Base-by-base conservation (phyloP, 2,888 invertebrate species). In the Chloromyia formosa region DNA sequence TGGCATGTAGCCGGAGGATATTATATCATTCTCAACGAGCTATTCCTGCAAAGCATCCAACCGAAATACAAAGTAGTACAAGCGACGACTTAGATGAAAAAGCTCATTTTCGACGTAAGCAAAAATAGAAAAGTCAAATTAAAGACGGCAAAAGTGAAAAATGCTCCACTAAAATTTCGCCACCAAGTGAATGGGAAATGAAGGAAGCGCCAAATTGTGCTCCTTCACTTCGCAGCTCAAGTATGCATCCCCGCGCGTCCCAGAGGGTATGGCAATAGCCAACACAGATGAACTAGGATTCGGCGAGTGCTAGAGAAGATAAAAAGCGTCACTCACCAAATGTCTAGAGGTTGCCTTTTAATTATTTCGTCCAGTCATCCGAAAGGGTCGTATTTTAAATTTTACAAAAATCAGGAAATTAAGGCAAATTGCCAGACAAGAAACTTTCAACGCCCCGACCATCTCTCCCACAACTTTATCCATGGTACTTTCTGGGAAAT, bases 331-430 rank as follows among this genome's bases (percentile, higher is more conserved):
- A 40, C 66, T 49, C 45, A 18, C 49, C 27, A 69, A 69, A 69
- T 54, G 69, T 69, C 69, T 54, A 54, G 54, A 69, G 54, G 69
- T 69, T 1, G 69, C 54, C 69, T 72, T 72, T 72, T 72, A 72
- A 72, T 72, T 72, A 72, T 72, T 72, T 72, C 72, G 72, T 72
- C 40, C 72, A 72, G 72, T 58, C 72, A 72, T 58, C 58, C 54
- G 72, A 72, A 72, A 72, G 72, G 72, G 72, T 72, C 72, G 54
- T 58, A 42, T 72, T 69, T 54, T 69, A 69, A 68, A 54, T 69
- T 66, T 42, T 23, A 54, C 69, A 27, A 69, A 69, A 69, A 69
- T 69, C 69, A 69, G 69, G 69, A 69, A 69, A 69, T 69, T 69
- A 69, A 53, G 69, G 69, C 69, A 69, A 69, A 69, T 69, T 69